Evolutionary conservation across 2,113 vertebrate species (phyloP).

Genomic region (Hiodon alosoides): DNA sequence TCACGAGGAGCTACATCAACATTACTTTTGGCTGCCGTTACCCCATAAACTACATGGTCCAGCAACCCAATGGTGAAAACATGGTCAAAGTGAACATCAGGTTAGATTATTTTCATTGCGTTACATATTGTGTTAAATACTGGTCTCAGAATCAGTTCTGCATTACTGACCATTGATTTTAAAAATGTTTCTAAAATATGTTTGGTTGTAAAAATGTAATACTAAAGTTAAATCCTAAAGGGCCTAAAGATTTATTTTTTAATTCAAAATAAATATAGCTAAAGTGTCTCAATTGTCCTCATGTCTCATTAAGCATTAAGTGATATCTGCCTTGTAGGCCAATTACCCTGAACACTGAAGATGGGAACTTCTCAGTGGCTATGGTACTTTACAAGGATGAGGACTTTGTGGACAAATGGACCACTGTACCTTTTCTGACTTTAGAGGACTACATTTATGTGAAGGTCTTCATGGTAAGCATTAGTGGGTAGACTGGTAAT

Average conservation of each 20-base stretch:
- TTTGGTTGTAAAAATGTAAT: no score
- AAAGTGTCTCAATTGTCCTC: slow-evolving; percentile 7
- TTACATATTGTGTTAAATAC: slow-evolving; percentile 1
- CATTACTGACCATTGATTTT: neutral
- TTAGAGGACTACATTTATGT: slow-evolving; percentile 68
- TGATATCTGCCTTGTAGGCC: slow-evolving; percentile 44
- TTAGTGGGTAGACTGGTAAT: neutral
- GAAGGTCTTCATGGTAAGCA: slow-evolving; percentile 62
- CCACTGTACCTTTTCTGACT: slow-evolving; percentile 57
- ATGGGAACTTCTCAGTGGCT: slow-evolving; percentile 67
- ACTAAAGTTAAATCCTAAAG: no score
- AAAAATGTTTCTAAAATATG: no score
- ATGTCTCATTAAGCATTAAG: slow-evolving; percentile 18
- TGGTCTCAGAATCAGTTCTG: neutral
- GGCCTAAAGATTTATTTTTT: neutral
- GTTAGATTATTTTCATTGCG: slow-evolving; percentile 31
- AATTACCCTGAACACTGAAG: slow-evolving; percentile 65
- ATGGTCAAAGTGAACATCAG: slow-evolving; percentile 60
- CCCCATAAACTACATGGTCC: slow-evolving; percentile 64
- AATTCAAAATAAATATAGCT: neutral
- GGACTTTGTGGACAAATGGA: slow-evolving; percentile 61
- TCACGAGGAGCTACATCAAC: slow-evolving; percentile 66
- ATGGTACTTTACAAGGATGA: slow-evolving; percentile 66
- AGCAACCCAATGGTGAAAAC: slow-evolving; percentile 60
- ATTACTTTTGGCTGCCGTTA: slow-evolving; percentile 68